Base-by-base conservation (phyloP, 1,140 invertebrate species). In the Calycopis cecrops region DNA sequence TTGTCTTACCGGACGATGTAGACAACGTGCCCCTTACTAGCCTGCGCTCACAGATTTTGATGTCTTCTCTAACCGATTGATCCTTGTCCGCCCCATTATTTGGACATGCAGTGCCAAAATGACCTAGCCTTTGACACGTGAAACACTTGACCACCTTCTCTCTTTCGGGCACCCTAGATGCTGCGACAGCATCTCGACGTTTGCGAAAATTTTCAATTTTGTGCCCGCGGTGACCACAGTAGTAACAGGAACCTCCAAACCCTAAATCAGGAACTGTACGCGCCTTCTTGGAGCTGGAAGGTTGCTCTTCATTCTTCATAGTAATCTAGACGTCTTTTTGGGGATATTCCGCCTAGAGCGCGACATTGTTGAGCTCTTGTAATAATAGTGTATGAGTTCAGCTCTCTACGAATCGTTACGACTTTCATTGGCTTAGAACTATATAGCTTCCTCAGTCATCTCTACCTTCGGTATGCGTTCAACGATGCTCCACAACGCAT, bases 1-100 rank as follows among this genome's bases (percentile, higher is more conserved):
- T 38, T 18, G 40, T 9, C 65, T 67, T 44, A 62, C 59, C 65
- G 12, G 59, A 8, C 35, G 57, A 55, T 52, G 59, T 67, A 11
- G 50, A 34, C 12, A 67, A 14, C 6, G 18, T 63, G 42, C 61
- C 54, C 34, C 35, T 63, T 14, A 40, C 42, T 8, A 51, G 16
- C 1, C 33, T 42, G 3, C 52, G 56, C 42, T 59, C 60, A 18
- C 62, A 64, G n/a, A 58, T 7, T 8, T 64, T 37, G 8, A 64
- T 52, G 1, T 57, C 49, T 51, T 64, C n/a, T n/a, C 18, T 57
- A 12, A 12, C 14, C 4, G 47, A 11, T 35, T 42, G 17, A 16
- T 33, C 28, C 9, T 35, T 42, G 11, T 37, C 47, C 16, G 1
- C 10, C 35, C 28, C 44, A n/a, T 54, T 44, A 7, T 14, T 57